Percentiles rank a stretch among this genome's conserved stretches.
Conservation (phyloP, 23 tunicate species). For the Halocynthia aurantium region DNA sequence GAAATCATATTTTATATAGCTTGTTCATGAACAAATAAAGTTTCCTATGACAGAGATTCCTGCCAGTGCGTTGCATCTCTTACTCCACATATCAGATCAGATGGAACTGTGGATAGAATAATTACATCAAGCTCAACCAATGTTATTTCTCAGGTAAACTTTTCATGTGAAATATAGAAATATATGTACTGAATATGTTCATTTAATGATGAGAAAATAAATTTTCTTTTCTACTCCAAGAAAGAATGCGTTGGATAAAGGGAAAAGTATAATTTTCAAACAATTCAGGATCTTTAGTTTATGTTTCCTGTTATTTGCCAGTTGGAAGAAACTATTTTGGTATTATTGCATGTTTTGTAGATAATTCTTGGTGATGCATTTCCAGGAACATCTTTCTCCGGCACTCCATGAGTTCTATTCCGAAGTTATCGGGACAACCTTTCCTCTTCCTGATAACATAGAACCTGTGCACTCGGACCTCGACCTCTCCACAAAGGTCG, state of each 20-base stretch:
- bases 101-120: neutral
- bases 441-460: constrained; percentile 39
- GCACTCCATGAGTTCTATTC: constrained; percentile 8
- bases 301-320: too few relatives aligned
- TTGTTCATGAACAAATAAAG: neutral
- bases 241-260: too few relatives aligned
- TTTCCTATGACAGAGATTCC: neutral
- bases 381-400: neutral
- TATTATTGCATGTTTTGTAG: too few relatives aligned
- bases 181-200: too few relatives aligned
- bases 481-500: constrained; percentile 7
- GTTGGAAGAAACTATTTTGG: too few relatives aligned
- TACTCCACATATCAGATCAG: neutral
- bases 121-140: neutral
- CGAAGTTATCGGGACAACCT: constrained; percentile 55
- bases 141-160: neutral
- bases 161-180: too few relatives aligned
- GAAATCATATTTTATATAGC: neutral
- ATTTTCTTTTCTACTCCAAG: too few relatives aligned
- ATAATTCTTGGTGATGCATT: neutral
- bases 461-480: constrained; percentile 17
- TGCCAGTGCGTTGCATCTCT: constrained; percentile 18
- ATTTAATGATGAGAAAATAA: too few relatives aligned
- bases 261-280: too few relatives aligned
- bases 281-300: too few relatives aligned